These are phyloP conservation scores for Apotomis betuletana DNA, from an alignment of 2,888 invertebrate genomes.

Conservation along the genomic window DNA sequence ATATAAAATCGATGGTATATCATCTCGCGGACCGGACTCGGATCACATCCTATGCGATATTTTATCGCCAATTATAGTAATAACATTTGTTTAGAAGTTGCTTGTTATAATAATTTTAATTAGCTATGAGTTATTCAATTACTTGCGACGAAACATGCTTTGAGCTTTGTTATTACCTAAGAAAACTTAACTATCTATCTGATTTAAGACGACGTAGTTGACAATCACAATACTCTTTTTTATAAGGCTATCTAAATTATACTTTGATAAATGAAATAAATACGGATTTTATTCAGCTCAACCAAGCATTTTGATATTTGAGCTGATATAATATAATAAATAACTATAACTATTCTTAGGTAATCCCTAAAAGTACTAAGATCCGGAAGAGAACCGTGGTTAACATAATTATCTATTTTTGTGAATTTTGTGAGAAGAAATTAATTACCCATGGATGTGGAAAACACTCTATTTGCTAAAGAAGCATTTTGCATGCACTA, in stretches of 20 bases:
- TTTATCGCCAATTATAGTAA: conserved; percentile 2
- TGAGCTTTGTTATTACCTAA: not conserved
- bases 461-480: not conserved
- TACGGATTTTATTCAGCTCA: no score
- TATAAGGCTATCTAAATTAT: not conserved
- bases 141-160: not conserved
- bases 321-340: no score
- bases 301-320: no score
- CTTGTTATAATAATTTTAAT: conserved; percentile 34
- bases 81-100: conserved; percentile 28
- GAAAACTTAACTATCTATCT: no score
- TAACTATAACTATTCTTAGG: no score
- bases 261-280: not conserved
- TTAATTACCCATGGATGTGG: not conserved
- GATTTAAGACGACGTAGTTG: no score
- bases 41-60: conserved; percentile 58
- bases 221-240: no score
- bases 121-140: conserved; percentile 2
- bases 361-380: no score
- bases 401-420: no score
- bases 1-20: conserved; percentile 63
- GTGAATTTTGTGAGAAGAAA: no score
- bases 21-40: conserved; percentile 53
- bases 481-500: not conserved
- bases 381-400: no score